These are phyloP conservation scores for Noctua comes DNA, from an alignment of 2,888 invertebrate genomes.

Conservation along the genomic window DNA sequence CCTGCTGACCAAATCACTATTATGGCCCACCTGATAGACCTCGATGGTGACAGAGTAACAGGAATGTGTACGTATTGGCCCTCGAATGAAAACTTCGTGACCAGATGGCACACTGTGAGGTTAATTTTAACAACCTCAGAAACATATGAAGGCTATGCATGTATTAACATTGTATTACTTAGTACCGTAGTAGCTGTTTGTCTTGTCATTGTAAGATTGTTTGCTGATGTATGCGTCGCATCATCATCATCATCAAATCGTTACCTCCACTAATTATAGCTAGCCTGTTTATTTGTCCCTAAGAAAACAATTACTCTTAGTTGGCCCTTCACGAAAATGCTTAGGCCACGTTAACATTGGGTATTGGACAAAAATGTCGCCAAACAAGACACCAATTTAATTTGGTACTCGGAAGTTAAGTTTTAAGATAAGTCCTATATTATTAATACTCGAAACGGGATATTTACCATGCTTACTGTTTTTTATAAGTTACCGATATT, in stretches of 20 bases:
- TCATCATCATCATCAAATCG: not conserved
- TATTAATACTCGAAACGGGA: too few species aligned
- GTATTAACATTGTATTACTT: constrained; percentile 19
- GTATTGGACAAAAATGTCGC: not conserved
- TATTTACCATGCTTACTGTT: too few species aligned
- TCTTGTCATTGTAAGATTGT: not conserved
- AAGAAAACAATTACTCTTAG: not conserved
- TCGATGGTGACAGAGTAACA: not conserved
- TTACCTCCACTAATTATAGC: not conserved
- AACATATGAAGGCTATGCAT: constrained; percentile 44
- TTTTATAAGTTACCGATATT: too few species aligned
- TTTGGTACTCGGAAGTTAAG: not conserved
- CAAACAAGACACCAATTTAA: not conserved
- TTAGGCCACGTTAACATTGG: not conserved
- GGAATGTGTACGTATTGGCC: too few species aligned
- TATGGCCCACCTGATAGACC: not conserved
- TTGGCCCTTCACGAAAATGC: not conserved
- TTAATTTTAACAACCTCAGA: constrained; percentile 13
- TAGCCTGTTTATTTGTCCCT: not conserved
- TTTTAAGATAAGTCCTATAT: not conserved
- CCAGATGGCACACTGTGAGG: constrained; percentile 29
- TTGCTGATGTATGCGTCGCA: not conserved
- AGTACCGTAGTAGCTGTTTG: not conserved
- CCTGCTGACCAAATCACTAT: not conserved
- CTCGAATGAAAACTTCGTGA: not conserved